These are phyloP conservation scores for Athalia circularis DNA, from an alignment of 2,888 invertebrate genomes.

Conservation along the genomic window DNA sequence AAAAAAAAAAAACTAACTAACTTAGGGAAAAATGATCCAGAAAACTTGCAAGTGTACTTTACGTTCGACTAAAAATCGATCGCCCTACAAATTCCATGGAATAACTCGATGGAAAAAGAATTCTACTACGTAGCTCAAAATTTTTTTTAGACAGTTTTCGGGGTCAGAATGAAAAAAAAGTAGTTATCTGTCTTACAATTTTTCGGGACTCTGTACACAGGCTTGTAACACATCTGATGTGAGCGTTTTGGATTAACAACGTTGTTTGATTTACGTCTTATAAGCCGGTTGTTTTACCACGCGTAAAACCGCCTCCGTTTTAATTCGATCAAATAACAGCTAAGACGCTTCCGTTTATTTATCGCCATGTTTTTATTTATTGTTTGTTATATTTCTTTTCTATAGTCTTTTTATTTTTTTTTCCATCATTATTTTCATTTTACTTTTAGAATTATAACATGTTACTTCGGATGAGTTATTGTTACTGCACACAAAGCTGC, in stretches of 20 bases:
- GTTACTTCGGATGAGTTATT: conserved; percentile 1
- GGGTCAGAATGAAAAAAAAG: too few relatives aligned
- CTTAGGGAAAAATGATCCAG: neutral
- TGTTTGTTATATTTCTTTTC: too few relatives aligned
- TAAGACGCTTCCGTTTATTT: conserved; percentile 14
- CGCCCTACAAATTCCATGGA: too few relatives aligned
- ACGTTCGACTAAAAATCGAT: too few relatives aligned
- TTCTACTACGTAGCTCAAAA: too few relatives aligned
- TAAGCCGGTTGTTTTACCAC: conserved; percentile 39
- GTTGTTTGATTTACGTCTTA: conserved; percentile 22
- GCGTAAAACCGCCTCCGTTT: conserved; percentile 33
- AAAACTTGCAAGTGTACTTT: neutral
- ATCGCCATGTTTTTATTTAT: neutral
- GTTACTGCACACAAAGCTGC: too few relatives aligned
- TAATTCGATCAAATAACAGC: conserved; percentile 1
- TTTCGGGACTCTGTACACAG: too few relatives aligned
- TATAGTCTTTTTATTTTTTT: neutral
- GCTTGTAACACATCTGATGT: neutral
- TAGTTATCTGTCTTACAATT: too few relatives aligned
- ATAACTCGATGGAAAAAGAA: too few relatives aligned
- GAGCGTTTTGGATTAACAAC: conserved; percentile 11
- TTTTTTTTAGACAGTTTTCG: too few relatives aligned
- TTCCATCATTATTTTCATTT: neutral
- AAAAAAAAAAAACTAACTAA: too few relatives aligned
- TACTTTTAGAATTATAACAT: neutral